Percentiles rank a stretch among this genome's conserved stretches.
Evolutionary conservation across 2,888 invertebrate species (phyloP).

Genomic region (Plebejus melissa): DNA sequence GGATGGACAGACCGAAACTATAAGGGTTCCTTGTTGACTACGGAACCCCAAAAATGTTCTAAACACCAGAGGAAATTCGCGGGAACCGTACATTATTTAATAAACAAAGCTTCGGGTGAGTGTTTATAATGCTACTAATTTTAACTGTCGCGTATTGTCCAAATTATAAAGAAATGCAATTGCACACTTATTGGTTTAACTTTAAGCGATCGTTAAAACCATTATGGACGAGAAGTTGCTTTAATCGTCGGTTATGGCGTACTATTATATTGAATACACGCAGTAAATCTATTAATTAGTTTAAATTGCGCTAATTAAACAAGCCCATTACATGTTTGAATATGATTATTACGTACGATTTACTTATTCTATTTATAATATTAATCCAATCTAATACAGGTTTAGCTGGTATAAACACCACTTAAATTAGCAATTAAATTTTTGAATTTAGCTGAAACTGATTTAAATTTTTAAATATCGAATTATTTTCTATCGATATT

Average conservation of each 20-base stretch:
- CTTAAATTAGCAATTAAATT: background rate
- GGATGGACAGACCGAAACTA: no score
- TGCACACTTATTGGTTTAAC: background rate
- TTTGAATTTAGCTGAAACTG: background rate
- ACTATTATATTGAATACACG: conserved; percentile 27
- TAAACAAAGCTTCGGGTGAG: no score
- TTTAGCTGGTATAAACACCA: background rate
- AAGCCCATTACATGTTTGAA: conserved; percentile 17
- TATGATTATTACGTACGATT: background rate
- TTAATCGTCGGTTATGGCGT: conserved; percentile 8
- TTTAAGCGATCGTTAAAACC: background rate
- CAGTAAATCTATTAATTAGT: conserved; percentile 29
- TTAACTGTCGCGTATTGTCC: no score
- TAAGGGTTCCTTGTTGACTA: no score
- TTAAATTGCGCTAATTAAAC: conserved; percentile 27
- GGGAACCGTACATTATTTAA: no score
- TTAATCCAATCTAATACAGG: background rate
- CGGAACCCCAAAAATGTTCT: no score
- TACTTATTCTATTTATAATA: conserved; percentile 14
- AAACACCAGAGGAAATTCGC: no score
- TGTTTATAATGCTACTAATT: no score
- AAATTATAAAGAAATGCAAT: no score
- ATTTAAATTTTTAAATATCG: background rate
- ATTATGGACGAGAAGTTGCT: conserved; percentile 1
- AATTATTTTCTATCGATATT: background rate